Base-by-base conservation (phyloP, 92 coral and sea anemone species). In the Phenganax stokvisi region DNA sequence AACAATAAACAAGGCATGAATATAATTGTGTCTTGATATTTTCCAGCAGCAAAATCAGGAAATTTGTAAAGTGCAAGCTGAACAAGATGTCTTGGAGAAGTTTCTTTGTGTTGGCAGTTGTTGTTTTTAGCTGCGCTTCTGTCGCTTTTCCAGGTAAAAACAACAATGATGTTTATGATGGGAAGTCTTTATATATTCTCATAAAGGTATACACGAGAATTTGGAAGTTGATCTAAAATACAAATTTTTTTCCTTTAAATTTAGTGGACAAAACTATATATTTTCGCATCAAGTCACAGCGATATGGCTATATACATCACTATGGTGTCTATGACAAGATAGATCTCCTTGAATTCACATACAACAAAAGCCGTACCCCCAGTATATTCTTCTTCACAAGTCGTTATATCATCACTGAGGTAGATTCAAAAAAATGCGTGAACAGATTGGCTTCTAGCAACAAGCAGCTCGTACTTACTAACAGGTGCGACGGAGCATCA, bases 261-360 rank as follows among this genome's bases (percentile, higher is more conserved):
- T 2, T 66, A 66, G 72, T 5, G 20, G 72, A 16, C 31, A 51
- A 66, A 8, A 20, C 28, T 6, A 25, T 2, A 6, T 27, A 37
- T 3, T 66, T 12, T 66, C 47, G 51, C 5, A 27, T 66, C 72
- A 27, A 51, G 31, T 66, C 72, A 25, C 20, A 66, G 31, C 72
- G 15, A 66, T 66, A 66, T 29, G 72, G 72, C 72, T 66, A 66
- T 51, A 47, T 66, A 6, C 72, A 66, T 66, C 72, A 66, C 20
- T 66, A 66, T 25, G 72, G 72, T 66, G 6, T 66, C 20, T 66
- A 66, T 30, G 72, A 8, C 3, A 29, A 30, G 1, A 12, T 66
- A 47, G 72, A 66, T 66, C 72, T 66, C 1, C 72, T 66, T 27
- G 16, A 29, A 7, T 66, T 66, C 72, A 10, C 72, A 6, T 37